Evolutionary conservation across 2,113 vertebrate genomes (phyloP), one percentile per base, ranked within the genome.

Genomic region (Pholis gunnellus): DNA sequence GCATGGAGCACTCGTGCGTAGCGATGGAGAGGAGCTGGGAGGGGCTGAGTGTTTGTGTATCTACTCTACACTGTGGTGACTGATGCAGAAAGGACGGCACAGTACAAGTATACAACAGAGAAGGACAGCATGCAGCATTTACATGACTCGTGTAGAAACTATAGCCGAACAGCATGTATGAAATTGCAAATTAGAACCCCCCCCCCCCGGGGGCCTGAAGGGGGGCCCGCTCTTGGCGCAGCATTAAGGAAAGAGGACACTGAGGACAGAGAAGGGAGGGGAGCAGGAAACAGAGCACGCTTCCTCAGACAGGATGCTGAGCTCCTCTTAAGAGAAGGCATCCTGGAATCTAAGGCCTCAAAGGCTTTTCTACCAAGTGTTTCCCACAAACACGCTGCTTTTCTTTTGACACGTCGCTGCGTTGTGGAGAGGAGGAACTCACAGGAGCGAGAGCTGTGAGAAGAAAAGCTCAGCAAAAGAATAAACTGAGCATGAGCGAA

Each of bases 251-350:
- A 85, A 29, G 65, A 86, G 66, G 83, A 91, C 86, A 83, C 68
- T 46, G 73, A 87, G 80, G 88, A 81, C 22, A 54, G 74, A n/a
- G 74, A 67, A 81, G 79, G 75, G 78, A 77, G 66, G 57, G 88
- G 78, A 75, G 56, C 89, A 93, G 94, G 95, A 95, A 94, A 92
- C 83, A 52, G 89, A 87, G 76, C 91, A 85, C 90, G 88, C 79
- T 94, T 95, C 95, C 95, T 94, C 86, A 84, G 89, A 90, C 94
- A 95, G 95, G 95, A 95, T 93, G 90, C 89, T 17, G 60, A 42
- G 82, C 81, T 93, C 72, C 89, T 95, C 91, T 78, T 78, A 91
- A 87, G 91, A 93, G 34, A 34, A 34, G 91, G 89, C 91, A 92
- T 94, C 93, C 93, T 94, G 94, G 82, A 95, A 82, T 92, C 82